Conservation (phyloP, 2,113 vertebrate species). For the Theristicus caerulescens region DNA sequence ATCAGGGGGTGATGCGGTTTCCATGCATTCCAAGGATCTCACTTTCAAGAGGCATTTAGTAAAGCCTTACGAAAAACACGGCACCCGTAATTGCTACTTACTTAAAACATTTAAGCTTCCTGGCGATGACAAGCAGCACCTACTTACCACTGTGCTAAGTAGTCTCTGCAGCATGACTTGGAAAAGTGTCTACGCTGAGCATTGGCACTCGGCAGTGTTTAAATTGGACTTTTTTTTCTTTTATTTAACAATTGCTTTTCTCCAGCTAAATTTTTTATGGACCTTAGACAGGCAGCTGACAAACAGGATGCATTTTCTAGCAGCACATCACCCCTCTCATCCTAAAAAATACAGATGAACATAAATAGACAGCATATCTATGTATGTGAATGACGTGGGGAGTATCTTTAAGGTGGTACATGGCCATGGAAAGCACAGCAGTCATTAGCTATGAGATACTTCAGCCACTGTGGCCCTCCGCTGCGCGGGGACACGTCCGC, state of each 20-base stretch:
- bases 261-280: background rate
- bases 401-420: background rate
- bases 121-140: slow-evolving; percentile 3
- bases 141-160: background rate
- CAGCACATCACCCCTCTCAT: background rate
- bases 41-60: background rate
- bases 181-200: background rate
- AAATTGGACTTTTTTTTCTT: background rate
- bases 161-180: background rate
- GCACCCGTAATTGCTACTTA: background rate
- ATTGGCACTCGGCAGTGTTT: background rate
- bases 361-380: background rate
- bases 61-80: background rate
- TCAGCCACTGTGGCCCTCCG: background rate
- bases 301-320: background rate
- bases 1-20: background rate
- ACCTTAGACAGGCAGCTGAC: background rate
- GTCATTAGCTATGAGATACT: background rate
- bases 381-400: background rate
- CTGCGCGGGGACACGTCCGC: background rate
- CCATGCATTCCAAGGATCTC: background rate
- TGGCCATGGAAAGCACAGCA: background rate
- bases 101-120: background rate
- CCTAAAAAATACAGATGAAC: background rate
- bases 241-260: background rate